These are phyloP conservation scores for Nemotelus nigrinus DNA, from an alignment of 2,888 invertebrate species.

Conservation along the genomic window DNA sequence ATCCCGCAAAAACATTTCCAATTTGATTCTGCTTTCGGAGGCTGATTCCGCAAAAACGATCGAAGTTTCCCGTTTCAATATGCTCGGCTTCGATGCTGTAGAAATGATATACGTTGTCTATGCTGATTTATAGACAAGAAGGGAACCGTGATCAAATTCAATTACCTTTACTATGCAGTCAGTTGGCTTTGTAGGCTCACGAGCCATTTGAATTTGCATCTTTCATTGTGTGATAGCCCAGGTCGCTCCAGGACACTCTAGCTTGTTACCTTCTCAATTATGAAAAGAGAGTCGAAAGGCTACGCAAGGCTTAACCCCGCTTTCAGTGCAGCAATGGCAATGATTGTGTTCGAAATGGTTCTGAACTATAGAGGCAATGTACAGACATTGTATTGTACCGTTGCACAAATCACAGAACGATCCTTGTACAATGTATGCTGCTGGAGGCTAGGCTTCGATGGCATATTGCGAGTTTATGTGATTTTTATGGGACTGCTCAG, in stretches of 20 bases:
- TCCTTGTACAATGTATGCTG: not conserved
- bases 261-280: constrained; percentile 39
- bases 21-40: too few species aligned
- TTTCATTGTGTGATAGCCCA: constrained; percentile 21
- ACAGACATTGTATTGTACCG: not conserved
- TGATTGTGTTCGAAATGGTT: not conserved
- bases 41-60: too few species aligned
- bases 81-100: too few species aligned
- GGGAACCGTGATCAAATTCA: not conserved
- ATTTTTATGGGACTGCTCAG: too few species aligned
- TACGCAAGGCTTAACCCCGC: not conserved
- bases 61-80: too few species aligned
- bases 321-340: not conserved
- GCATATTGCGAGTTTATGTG: not conserved
- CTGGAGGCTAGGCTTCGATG: not conserved
- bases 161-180: not conserved
- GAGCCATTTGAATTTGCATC: constrained; percentile 24
- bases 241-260: constrained; percentile 19
- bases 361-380: not conserved
- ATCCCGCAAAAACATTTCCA: too few species aligned
- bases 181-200: not conserved
- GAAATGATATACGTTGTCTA: not conserved
- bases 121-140: not conserved
- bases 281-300: constrained; percentile 18
- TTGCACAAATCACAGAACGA: not conserved